Evolutionary conservation across 2,797 vertebrate genomes (phyloP), one percentile per base, ranked within the genome.

Genomic region (Sebastes diaconus): DNA sequence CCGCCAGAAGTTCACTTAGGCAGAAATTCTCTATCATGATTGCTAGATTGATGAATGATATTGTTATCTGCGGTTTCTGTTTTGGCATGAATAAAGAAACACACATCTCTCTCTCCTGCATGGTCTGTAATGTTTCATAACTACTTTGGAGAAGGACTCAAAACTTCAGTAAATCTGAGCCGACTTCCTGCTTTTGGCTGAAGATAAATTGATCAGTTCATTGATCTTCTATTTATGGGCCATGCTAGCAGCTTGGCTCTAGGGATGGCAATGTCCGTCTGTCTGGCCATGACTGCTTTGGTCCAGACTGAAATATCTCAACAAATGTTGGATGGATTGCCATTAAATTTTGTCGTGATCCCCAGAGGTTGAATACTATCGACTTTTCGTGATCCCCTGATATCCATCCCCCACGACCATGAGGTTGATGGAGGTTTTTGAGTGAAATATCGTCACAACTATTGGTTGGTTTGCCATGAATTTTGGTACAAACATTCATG

Each of bases 1-100:
- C 86, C 67, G 79, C 77, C 83, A 91, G 83, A 88, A 82, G 52
- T 90, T 88, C 89, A 88, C 86, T 90, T 88, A 78, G 79, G 81
- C 80, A 70, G 78, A 89, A 88, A 86, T 87, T 83, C 70, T 71
- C 76, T 54, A 24, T 86, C 68, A 64, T 90, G 86, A 88, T 87
- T 87, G 74, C 11, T 1, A 60, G 68, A 83, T 72, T 90, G 85
- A 92, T 90, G 87, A 84, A 89, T 82, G 84, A 84, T 84, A 73
- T 68, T 71, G 73, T 84, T 73, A 69, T 86, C 84, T 86, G 64
- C 77, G 55, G 1, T 39, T 74, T 78, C 65, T 18, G 68, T 75
- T 85, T 75, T 69, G 70, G 75, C 79, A 68, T 83, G 66, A 89
- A 80, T 83, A 65, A 42, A 46, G 78, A n/a, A 65, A 71, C 24